Conservation (phyloP, 2,888 invertebrate species). For the Gari tellinella region DNA sequence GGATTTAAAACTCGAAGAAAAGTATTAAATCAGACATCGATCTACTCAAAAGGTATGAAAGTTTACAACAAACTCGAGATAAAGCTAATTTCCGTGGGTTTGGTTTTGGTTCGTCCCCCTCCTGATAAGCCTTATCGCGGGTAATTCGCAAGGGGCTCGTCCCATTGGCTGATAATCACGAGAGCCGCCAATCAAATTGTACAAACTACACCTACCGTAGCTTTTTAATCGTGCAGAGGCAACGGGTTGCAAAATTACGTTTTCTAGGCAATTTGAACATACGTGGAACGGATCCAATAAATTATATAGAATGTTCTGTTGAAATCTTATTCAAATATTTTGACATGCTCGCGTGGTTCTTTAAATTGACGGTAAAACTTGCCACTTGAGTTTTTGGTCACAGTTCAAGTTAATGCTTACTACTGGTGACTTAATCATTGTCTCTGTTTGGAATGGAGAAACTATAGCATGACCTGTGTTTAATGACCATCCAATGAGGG, state of each 20-base stretch:
- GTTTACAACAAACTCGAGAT: conserved; percentile 38
- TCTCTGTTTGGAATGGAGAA: too few relatives aligned
- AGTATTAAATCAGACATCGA: conserved; percentile 32
- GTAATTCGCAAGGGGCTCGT: conserved; percentile 34
- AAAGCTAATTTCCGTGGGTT: conserved; percentile 30
- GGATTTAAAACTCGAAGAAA: conserved; percentile 24
- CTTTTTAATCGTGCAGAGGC: too few relatives aligned
- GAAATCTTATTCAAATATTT: conserved; percentile 60
- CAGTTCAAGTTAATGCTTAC: conserved; percentile 37
- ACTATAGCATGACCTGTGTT: too few relatives aligned
- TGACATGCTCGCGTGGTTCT: conserved; percentile 58
- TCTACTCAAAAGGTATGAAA: conserved; percentile 35
- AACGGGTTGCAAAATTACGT: conserved; percentile 20
- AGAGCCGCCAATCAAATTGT: conserved; percentile 47
- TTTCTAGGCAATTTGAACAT: conserved; percentile 48
- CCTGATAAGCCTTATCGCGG: conserved; percentile 46
- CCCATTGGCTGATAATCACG: conserved; percentile 21
- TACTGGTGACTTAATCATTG: conserved; percentile 9
- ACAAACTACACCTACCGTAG: conserved; percentile 40
- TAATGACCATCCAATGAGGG: too few relatives aligned
- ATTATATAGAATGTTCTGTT: conserved; percentile 46
- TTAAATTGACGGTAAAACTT: conserved; percentile 57
- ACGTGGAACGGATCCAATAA: conserved; percentile 49
- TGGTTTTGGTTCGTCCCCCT: conserved; percentile 16
- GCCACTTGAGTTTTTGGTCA: conserved; percentile 32